Evolutionary conservation across 2,888 invertebrate species (phyloP), one percentile per base, ranked within the genome.

Genomic region (Cataglyphis livida): DNA sequence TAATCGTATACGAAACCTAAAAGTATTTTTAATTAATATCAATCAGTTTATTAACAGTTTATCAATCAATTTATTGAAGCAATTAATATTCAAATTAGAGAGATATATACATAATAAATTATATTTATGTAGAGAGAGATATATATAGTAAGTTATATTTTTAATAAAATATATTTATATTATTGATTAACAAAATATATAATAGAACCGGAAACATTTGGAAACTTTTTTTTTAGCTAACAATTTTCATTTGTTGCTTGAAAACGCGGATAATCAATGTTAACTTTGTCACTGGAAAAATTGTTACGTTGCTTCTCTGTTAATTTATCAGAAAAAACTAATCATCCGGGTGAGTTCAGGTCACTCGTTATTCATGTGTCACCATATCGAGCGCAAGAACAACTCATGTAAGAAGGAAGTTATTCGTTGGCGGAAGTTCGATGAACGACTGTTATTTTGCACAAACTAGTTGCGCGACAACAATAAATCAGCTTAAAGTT

Each of bases 401-500:
- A 65, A 57, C n/a, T n/a, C 21, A 59, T 21, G 41, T 32, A 28
- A 61, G 44, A 57, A 79, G 12, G 59, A 79, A 73, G 73, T 76
- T 76, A 57, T 66, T 25, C 38, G 76, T 54, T 68, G 41, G 28
- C 2, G 28, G n/a, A 76, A 76, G 76, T 76, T 76, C 28, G 28
- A 35, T 35, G 59, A 71, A 71, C 59, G 73, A 18, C 59, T 48
- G 21, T 71, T 79, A 73, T 68, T 76, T 76, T 76, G 76, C 76
- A 66, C 76, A 21, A 76, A 76, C 76, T 76, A 76, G 54, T 68
- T 66, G 28, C 15, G 54, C 68, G 68, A 66, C 66, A 15, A 41
- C 28, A 57, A 76, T 76, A 66, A 76, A 76, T 76, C 76, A 76
- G 76, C 28, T 61, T 25, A 68, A 66, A 76, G 76, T 76, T 76